Evolutionary conservation across 2,113 vertebrate species (phyloP).

Genomic region (Chloroceryle aenea): DNA sequence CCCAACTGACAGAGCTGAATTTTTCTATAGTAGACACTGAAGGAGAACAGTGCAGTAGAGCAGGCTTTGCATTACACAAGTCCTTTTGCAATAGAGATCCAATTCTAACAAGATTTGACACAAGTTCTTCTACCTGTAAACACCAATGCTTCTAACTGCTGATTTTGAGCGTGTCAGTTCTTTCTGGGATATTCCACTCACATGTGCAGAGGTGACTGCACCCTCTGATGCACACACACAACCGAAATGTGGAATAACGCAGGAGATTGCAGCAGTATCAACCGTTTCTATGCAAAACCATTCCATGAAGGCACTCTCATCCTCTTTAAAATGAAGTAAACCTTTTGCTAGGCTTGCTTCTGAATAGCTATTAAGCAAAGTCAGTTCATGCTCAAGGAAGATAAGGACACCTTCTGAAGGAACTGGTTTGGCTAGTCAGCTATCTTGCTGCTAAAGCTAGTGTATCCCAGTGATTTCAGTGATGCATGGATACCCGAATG

Average conservation of each 20-base stretch:
- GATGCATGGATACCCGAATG: slow-evolving; percentile 36
- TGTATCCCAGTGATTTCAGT: slow-evolving; percentile 13
- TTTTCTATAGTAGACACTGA: neutral
- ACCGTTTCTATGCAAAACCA: neutral
- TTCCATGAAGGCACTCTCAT: neutral
- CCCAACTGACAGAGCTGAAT: rapidly evolving
- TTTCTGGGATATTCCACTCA: neutral
- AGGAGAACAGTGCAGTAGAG: neutral
- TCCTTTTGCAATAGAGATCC: neutral
- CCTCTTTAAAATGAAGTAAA: neutral
- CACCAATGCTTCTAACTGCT: neutral
- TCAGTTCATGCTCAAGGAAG: neutral
- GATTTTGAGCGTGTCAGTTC: neutral
- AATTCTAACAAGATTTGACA: neutral
- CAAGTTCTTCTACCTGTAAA: neutral
- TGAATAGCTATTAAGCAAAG: neutral
- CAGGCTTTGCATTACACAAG: rapidly evolving
- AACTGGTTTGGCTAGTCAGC: slow-evolving; percentile 49
- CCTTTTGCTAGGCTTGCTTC: neutral
- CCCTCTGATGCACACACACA: neutral
- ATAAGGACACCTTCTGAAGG: slow-evolving; percentile 19
- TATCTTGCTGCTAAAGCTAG: slow-evolving; percentile 42
- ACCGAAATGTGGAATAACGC: neutral
- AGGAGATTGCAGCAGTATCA: neutral
- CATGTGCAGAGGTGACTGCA: rapidly evolving